phyloP scores from a whole-genome alignment of 2,797 vertebrate species.

The Lophotriccus pileatus region DNA sequence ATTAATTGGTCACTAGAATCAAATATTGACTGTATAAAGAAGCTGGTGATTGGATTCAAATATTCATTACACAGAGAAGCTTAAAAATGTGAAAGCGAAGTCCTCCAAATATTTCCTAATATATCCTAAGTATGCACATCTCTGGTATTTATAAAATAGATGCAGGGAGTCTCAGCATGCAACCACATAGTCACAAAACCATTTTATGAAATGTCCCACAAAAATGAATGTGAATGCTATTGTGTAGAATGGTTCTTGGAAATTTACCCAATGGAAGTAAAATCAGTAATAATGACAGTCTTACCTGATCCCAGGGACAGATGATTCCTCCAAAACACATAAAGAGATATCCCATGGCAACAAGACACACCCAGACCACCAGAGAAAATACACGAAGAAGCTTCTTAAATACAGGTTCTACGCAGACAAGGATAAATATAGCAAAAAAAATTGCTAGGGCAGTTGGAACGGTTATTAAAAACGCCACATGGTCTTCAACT shows the following conservation, averaged over 20 bases:
- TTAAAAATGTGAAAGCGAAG: not conserved
- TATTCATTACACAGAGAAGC: not conserved
- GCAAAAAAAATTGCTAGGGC: slow-evolving; percentile 96
- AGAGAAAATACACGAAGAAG: slow-evolving; percentile 92
- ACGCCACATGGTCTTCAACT: slow-evolving; percentile 91
- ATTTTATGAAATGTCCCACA: not conserved
- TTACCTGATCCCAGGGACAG: slow-evolving; percentile 98
- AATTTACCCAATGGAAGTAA: not conserved
- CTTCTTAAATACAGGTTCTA: slow-evolving; percentile 96
- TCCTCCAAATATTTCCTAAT: not conserved
- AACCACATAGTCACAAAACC: not conserved
- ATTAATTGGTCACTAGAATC: not conserved
- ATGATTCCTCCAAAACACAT: slow-evolving; percentile 96
- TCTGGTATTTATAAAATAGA: not conserved
- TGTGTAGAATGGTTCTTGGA: not conserved
- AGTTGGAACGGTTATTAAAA: slow-evolving; percentile 95
- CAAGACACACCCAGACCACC: slow-evolving; percentile 93
- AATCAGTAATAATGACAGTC: not conserved
- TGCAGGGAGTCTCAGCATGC: not conserved
- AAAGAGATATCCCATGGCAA: slow-evolving; percentile 97
- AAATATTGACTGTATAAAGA: not conserved
- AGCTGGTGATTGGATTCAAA: not conserved
- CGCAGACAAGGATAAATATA: slow-evolving; percentile 95
- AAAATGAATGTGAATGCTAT: not conserved
- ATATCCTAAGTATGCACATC: not conserved